Conservation (phyloP, 2,797 vertebrate genomes). For the Sciurus vulgaris region DNA sequence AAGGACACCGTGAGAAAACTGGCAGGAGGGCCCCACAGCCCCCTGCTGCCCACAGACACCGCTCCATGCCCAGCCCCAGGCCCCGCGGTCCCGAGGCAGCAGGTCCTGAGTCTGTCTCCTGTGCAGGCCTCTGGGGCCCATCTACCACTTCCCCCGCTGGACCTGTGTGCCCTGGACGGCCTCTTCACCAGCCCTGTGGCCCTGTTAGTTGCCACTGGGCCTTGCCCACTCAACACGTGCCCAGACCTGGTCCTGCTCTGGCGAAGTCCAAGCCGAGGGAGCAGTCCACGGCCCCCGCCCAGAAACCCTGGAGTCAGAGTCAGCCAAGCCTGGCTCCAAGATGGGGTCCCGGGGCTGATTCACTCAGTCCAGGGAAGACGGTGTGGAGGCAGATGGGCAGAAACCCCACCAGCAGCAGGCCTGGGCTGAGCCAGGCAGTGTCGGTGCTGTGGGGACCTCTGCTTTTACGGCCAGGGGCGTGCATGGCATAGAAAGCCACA, state of each 20-base stretch:
- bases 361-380: too few species aligned
- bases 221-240: constrained; percentile 91
- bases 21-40: too few species aligned
- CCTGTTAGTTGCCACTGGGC: constrained; percentile 1
- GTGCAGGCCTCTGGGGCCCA: constrained; percentile 86
- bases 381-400: too few species aligned
- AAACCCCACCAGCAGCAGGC: not conserved
- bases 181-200: constrained; percentile 84
- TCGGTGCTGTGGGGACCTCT: not conserved
- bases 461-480: too few species aligned
- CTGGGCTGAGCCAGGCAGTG: not conserved
- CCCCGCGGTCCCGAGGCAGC: constrained; percentile 86
- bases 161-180: constrained; percentile 92
- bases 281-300: too few species aligned
- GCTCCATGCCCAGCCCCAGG: constrained; percentile 27
- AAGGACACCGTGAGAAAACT: too few species aligned
- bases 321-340: not conserved
- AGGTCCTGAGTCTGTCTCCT: constrained; percentile 88
- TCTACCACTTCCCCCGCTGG: constrained; percentile 92
- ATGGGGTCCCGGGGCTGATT: too few species aligned
- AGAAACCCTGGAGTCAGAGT: too few species aligned
- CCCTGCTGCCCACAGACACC: too few species aligned
- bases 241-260: constrained; percentile 87
- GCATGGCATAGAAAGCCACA: too few species aligned
- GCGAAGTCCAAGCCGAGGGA: constrained; percentile 86